These are phyloP conservation scores for Origma solitaria DNA, from an alignment of 2,113 vertebrate species.

Conservation along the genomic window DNA sequence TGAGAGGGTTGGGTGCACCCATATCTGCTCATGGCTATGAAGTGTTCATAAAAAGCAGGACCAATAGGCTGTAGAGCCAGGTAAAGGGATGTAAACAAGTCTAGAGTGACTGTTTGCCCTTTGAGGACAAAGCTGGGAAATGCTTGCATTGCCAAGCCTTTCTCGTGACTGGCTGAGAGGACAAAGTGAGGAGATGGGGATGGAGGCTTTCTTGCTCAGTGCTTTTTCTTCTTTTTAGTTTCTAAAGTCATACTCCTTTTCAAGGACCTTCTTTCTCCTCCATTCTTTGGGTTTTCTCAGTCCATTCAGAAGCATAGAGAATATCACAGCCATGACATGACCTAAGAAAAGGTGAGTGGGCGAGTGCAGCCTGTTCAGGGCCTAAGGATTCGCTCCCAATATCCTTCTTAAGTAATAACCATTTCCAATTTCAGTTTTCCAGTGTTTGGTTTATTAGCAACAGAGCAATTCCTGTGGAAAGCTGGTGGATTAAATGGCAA, in stretches of 20 bases:
- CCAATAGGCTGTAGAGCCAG: neutral
- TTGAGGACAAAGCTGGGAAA: neutral
- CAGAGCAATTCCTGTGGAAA: neutral
- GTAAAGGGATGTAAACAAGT: neutral
- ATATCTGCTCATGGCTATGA: neutral
- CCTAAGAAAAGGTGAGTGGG: neutral
- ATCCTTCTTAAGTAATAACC: rapidly evolving
- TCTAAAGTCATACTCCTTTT: neutral
- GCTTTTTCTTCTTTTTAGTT: neutral
- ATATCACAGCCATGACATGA: neutral
- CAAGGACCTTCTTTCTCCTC: neutral
- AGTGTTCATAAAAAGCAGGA: neutral
- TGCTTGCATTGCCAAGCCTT: neutral
- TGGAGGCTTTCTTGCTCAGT: neutral
- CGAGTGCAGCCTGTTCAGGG: neutral
- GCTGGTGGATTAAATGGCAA: neutral
- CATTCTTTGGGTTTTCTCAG: neutral
- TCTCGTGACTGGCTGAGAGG: neutral
- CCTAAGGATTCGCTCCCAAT: neutral
- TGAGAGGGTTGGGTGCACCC: neutral
- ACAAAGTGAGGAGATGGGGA: neutral
- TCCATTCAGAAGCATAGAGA: neutral
- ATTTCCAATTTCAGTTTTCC: neutral
- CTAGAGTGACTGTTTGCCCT: neutral
- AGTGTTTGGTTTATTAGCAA: neutral